Evolutionary conservation across 2,113 vertebrate genomes (phyloP), one percentile per base, ranked within the genome.

Genomic region (Cercopithecus mona): DNA sequence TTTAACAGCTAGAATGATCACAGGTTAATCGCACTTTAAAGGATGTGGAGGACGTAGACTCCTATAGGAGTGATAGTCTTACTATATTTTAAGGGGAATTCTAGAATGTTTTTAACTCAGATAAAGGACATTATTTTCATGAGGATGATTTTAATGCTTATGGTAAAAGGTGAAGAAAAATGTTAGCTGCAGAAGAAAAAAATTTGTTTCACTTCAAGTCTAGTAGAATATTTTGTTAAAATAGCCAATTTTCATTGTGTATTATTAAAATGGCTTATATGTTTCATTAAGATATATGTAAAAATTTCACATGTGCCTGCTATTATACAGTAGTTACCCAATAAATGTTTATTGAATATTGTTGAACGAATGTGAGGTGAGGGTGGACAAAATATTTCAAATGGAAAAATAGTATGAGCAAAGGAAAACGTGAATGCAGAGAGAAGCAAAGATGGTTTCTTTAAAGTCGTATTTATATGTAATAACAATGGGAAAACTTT

Each of bases 21-120:
- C 30, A 76, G 85, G 4, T 86, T 90, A 59, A 52, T 95, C 86
- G 23, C 64, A 70, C 90, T 92, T 8, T 3, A 68, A 90, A 95
- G 85, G 57, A 88, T 64, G 23, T 70, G 5, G n/a, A 64, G 45
- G 57, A 35, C 7, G 3, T 20, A 72, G 22, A 45, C 23, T 88
- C 8, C 64, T 68, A 18, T 75, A 88, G 61, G 66, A 90, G 75
- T 81, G 68, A 92, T 73, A 66, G n/a, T 40, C 85, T 93, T 50
- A 45, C 66, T 96, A 20, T 97, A n/a, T 82, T 64, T 59, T 40
- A 66, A 76, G 89, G 97, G 97, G 95, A 97, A 95, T 81, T 94
- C 52, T 92, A 50, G 38, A 94, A 45, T 98, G 61, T 91, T 94
- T 96, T 95, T 94, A 83, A 93, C 93, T 95, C 92, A 85, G 90